A percentile compares a stretch with the other conserved stretches of the same genome.
These are phyloP conservation scores for Fringilla coelebs DNA, from an alignment of 2,797 vertebrate species.

Conservation along the genomic window DNA sequence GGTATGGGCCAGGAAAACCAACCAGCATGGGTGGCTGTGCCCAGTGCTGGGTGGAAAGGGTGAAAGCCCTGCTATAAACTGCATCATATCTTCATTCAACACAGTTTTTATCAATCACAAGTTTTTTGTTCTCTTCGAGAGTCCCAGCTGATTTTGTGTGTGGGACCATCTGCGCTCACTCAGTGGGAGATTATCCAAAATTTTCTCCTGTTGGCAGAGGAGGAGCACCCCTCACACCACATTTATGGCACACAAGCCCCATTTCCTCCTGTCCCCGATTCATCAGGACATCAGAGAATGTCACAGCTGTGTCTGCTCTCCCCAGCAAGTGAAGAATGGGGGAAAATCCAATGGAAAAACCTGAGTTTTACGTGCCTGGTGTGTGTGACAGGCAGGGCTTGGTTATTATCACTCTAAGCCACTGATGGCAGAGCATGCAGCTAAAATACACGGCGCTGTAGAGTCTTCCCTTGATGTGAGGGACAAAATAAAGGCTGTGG, in stretches of 20 bases:
- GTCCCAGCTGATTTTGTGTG: not conserved
- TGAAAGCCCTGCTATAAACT: not conserved
- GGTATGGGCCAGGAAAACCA: not conserved
- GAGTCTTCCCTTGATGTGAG: not conserved
- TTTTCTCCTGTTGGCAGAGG: not conserved
- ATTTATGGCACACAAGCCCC: not conserved
- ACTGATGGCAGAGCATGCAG: not conserved
- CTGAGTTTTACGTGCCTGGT: not conserved
- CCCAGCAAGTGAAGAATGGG: accelerated
- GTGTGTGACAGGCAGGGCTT: not conserved
- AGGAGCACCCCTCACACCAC: not conserved
- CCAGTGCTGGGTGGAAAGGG: not conserved
- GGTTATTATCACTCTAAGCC: not conserved
- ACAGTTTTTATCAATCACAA: not conserved
- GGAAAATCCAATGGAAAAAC: not conserved
- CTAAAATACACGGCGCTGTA: not conserved
- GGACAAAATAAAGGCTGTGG: not conserved
- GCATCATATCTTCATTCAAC: not conserved
- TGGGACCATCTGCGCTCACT: accelerated
- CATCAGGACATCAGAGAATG: not conserved
- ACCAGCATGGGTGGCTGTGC: accelerated
- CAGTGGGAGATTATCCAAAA: not conserved
- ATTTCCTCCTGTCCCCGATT: not conserved
- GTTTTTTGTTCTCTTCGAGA: not conserved
- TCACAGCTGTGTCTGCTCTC: too few species aligned